Conservation (phyloP, 2,113 vertebrate genomes). For the Mustelus asterias region DNA sequence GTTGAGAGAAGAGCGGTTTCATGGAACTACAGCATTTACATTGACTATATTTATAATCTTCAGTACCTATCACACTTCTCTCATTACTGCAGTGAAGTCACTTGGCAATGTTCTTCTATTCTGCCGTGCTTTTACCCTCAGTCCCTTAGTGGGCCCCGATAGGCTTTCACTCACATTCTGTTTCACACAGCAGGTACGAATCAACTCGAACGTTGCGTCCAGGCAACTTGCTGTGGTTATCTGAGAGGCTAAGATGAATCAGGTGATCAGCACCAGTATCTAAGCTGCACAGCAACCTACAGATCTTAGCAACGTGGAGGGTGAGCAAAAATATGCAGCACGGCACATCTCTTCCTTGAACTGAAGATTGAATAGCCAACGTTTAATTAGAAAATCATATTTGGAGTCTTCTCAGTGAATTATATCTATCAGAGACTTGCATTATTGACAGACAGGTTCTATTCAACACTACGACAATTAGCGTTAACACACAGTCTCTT, state of each 20-base stretch:
- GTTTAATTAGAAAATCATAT: slow-evolving; percentile 25
- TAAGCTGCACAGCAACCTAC: not conserved
- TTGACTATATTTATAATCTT: not conserved
- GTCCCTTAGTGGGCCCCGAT: not conserved
- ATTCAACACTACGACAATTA: not conserved
- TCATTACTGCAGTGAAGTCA: not conserved
- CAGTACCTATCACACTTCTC: not conserved
- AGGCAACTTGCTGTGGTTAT: slow-evolving; percentile 6
- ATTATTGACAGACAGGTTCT: not conserved
- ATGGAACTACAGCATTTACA: not conserved
- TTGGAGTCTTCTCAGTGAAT: not conserved
- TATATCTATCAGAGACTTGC: not conserved
- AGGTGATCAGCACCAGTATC: not conserved
- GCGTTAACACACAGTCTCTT: not conserved
- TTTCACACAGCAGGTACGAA: not conserved
- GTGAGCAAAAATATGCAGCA: not conserved
- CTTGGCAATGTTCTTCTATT: not conserved
- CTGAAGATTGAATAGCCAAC: not conserved
- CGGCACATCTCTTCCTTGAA: not conserved
- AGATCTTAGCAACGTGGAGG: not conserved
- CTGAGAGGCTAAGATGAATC: not conserved
- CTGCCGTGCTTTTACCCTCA: not conserved
- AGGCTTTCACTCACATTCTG: not conserved
- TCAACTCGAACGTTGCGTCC: not conserved
- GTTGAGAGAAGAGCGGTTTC: not conserved